Evolutionary conservation across 2,797 vertebrate genomes (phyloP).

Genomic region (Peromyscus eremicus): DNA sequence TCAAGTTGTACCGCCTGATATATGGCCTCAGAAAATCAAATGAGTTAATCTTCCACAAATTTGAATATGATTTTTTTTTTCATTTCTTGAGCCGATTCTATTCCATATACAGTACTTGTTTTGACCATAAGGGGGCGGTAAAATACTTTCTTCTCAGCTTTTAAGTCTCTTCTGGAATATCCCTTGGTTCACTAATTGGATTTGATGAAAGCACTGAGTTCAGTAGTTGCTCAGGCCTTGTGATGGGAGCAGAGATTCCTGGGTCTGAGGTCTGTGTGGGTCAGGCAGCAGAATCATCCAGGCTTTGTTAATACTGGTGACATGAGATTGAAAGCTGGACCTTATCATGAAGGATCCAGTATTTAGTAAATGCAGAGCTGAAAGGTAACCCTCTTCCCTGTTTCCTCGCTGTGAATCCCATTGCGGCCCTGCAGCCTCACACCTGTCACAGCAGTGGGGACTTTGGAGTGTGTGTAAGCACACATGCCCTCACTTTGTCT

Average conservation of each 20-base stretch:
- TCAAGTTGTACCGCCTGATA: background rate
- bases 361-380: conserved; percentile 24
- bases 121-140: conserved; percentile 67
- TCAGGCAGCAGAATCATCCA: background rate
- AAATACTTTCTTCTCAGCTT: background rate
- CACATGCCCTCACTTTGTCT: background rate
- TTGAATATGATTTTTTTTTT: background rate
- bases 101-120: conserved; percentile 54
- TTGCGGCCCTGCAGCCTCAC: background rate
- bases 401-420: background rate
- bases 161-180: background rate
- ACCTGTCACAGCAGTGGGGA: background rate
- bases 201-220: conserved; percentile 25
- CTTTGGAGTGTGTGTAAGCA: background rate
- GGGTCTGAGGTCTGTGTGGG: background rate
- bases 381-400: background rate
- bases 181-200: background rate
- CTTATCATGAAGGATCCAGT: background rate
- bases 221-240: background rate
- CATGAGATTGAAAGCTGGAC: background rate
- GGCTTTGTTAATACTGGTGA: background rate
- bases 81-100: background rate
- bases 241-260: background rate
- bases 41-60: background rate
- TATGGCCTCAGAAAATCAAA: conserved; percentile 43